Conservation (phyloP, 2,888 invertebrate genomes). For the Bellardia bayeri region DNA sequence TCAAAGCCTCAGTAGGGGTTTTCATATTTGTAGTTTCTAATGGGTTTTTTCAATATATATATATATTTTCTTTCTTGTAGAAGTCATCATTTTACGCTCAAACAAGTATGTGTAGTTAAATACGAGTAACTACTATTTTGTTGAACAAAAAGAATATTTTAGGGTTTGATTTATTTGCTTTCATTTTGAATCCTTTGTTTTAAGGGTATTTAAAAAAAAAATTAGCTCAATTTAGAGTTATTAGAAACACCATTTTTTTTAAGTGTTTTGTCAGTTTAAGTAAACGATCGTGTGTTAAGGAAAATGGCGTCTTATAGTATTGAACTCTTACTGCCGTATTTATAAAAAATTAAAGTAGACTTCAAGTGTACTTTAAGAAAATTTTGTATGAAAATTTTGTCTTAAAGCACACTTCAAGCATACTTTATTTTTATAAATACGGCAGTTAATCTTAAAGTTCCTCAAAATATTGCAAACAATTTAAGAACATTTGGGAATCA, state of each 20-base stretch:
- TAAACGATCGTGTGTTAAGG: not conserved
- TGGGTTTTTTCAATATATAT: not conserved
- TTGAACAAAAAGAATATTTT: conserved; percentile 4
- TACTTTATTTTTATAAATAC: no score
- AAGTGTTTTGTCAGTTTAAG: not conserved
- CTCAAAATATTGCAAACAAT: no score
- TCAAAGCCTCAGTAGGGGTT: conserved; percentile 67
- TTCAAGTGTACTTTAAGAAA: no score
- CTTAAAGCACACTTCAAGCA: no score
- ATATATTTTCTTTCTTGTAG: not conserved
- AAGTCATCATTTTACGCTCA: conserved; percentile 20
- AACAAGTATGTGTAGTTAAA: conserved; percentile 16
- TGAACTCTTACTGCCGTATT: no score
- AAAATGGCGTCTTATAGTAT: conserved; percentile 20
- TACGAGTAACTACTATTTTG: not conserved
- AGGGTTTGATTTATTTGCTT: conserved; percentile 53
- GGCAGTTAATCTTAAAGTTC: no score
- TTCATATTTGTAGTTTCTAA: conserved; percentile 51
- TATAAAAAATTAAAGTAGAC: no score
- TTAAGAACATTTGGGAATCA: no score
- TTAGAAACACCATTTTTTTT: conserved; percentile 24
- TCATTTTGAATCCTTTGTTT: conserved; percentile 20
- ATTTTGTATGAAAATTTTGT: no score
- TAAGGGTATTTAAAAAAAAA: conserved; percentile 24
- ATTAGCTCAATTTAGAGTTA: conserved; percentile 35